A percentile compares a stretch with the other conserved stretches of the same genome.
Conservation (phyloP, 2,888 invertebrate species). For the Onthophagus sagittarius region DNA sequence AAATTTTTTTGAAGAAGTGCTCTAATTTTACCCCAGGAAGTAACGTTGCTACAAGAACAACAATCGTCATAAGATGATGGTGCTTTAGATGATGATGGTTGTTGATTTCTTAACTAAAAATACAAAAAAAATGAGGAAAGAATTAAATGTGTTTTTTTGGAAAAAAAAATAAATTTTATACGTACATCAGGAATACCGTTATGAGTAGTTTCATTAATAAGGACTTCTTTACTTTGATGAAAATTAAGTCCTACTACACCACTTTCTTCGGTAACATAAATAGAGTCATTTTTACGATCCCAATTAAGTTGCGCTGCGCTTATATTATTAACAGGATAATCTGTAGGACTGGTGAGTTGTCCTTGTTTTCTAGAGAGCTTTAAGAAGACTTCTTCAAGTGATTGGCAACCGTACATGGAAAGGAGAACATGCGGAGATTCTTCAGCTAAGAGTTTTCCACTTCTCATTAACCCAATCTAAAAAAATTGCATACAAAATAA, state of each 20-base stretch:
- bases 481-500: background rate
- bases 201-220: slow-evolving; percentile 66
- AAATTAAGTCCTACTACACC: slow-evolving; percentile 85
- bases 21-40: slow-evolving; percentile 80
- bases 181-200: slow-evolving; percentile 62
- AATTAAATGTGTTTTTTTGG: background rate
- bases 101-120: slow-evolving; percentile 26
- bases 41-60: slow-evolving; percentile 56
- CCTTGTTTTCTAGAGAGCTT: slow-evolving; percentile 81
- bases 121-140: background rate
- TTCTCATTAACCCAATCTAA: slow-evolving; percentile 92
- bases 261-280: slow-evolving; percentile 80
- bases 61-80: slow-evolving; percentile 56
- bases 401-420: slow-evolving; percentile 76
- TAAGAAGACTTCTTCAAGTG: slow-evolving; percentile 89
- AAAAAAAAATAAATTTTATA: background rate
- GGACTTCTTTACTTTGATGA: slow-evolving; percentile 86
- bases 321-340: slow-evolving; percentile 65
- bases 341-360: slow-evolving; percentile 52
- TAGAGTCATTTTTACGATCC: slow-evolving; percentile 76
- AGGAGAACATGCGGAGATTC: slow-evolving; percentile 82
- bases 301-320: slow-evolving; percentile 77
- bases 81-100: slow-evolving; percentile 32
- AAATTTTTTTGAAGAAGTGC: slow-evolving; percentile 86
- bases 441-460: slow-evolving; percentile 85